Base-by-base conservation (phyloP, 2,888 invertebrate species). In the Dione vanillae region DNA sequence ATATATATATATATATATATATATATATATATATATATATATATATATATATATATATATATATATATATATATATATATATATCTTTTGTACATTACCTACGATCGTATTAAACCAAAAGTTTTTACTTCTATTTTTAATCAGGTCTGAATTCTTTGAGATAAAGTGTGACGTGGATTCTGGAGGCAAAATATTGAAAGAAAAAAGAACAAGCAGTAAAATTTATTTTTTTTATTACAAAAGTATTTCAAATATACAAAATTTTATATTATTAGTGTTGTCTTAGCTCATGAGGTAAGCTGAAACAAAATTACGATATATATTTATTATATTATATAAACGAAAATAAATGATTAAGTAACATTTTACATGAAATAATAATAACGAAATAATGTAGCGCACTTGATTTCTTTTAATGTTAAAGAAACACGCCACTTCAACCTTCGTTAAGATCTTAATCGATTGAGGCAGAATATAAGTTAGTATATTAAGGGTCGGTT, bases 251-350 rank as follows among this genome's bases (percentile, higher is more conserved):
- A 52, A 66, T 35, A 7, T 64, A 69, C 14, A 66, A 62, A 70
- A 51, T 41, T 5, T 45, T 20, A 41, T 0, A 16, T 0, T 12
- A 73, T 14, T 52, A 67, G 10, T 70, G n/a, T 40, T 77, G 75
- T 49, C 78, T 76, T 72, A 80, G 37, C 52, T 89, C 87, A 70
- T 81, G 82, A 1, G 90, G 89, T 74, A 90, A 82, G 70, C 90
- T 89, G 87, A 70, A 89, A 89, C 73, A 72, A 73, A 73, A 65
- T 58, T 51, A 67, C 43, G 12, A 12, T 27, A n/a, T 41, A 43
- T 54, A 27, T 59, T 49, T 65, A 54, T 9, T 41, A 59, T 19
- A 64, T 52, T 56, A 16, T 45, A 52, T 58, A 58, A 51, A 20
- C 27, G n/a, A 45, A 10, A n/a, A 16, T 20, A 49, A 19, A 27